Evolutionary conservation across 1,140 invertebrate species (phyloP).

Genomic region (Onthophagus taurus): DNA sequence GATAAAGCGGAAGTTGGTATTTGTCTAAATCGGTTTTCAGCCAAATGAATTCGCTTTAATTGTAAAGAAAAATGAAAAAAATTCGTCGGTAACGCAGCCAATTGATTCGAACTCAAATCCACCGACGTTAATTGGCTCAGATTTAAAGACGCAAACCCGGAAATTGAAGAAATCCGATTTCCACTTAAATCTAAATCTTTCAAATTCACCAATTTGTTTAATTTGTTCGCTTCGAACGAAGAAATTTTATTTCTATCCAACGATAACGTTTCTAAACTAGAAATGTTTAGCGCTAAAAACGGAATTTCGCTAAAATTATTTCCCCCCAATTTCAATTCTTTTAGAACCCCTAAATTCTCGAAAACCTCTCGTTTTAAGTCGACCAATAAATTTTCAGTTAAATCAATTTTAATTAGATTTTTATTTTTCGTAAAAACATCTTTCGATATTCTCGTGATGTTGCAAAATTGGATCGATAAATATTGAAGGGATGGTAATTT

Average conservation of each 20-base stretch:
- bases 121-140: constrained; percentile 59
- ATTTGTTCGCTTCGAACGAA: constrained; percentile 64
- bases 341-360: constrained; percentile 55
- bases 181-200: constrained; percentile 62
- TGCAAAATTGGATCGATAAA: constrained; percentile 57
- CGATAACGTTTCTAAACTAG: constrained; percentile 62
- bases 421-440: constrained; percentile 63
- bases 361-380: constrained; percentile 59
- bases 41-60: constrained; percentile 66
- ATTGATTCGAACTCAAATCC: constrained; percentile 63
- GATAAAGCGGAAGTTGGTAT: constrained; percentile 72
- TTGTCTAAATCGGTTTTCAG: constrained; percentile 69
- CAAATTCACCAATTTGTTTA: constrained; percentile 62
- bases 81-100: constrained; percentile 69
- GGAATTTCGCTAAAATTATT: constrained; percentile 68
- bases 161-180: constrained; percentile 65
- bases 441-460: constrained; percentile 54
- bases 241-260: constrained; percentile 61
- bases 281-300: constrained; percentile 61
- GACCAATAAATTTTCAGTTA: constrained; percentile 57
- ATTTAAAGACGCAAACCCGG: constrained; percentile 66
- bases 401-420: constrained; percentile 60
- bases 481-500: constrained; percentile 65
- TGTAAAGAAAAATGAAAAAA: constrained; percentile 65
- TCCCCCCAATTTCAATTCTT: constrained; percentile 61